Percentiles rank a stretch among this genome's conserved stretches.
phyloP scores from a whole-genome alignment of 35 echinoderm and acorn worm genomes.

The Nesometra sesokonis region DNA sequence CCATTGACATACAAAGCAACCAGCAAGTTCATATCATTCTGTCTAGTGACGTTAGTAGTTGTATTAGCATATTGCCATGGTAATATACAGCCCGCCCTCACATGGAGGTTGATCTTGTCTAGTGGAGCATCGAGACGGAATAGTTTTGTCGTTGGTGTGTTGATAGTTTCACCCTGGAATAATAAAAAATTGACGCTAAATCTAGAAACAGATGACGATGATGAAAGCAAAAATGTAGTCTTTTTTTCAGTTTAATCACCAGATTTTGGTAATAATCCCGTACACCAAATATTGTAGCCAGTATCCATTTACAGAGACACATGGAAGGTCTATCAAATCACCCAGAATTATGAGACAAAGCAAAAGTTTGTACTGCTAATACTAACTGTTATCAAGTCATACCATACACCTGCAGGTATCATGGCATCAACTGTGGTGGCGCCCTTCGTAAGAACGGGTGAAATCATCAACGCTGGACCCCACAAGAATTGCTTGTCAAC shows the following conservation, averaged over 20 bases:
- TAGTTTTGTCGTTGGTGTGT: background rate
- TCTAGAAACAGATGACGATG: too few relatives aligned
- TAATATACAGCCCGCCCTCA: conserved; percentile 42
- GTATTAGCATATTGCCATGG: conserved; percentile 41
- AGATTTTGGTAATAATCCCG: too few relatives aligned
- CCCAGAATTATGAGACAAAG: background rate
- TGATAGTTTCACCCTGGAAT: conserved; percentile 31
- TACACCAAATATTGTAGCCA: too few relatives aligned
- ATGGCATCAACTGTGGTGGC: conserved; percentile 29
- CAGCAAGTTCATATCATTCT: conserved; percentile 26
- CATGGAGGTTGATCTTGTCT: conserved; percentile 55
- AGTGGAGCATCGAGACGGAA: conserved; percentile 46
- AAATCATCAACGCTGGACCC: conserved; percentile 51
- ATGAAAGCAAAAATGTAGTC: too few relatives aligned
- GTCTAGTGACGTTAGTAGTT: conserved; percentile 36
- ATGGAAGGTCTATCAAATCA: background rate
- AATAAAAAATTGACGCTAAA: too few relatives aligned
- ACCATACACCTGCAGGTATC: conserved; percentile 61
- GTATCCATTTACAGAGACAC: too few relatives aligned
- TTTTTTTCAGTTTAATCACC: too few relatives aligned
- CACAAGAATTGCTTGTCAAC: conserved; percentile 75
- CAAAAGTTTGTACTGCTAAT: too few relatives aligned
- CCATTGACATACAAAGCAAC: conserved; percentile 17
- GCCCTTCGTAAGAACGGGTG: conserved; percentile 55
- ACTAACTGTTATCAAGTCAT: conserved; percentile 55